phyloP scores from a whole-genome alignment of 1,140 invertebrate genomes.

The Scaptomyza montana region DNA sequence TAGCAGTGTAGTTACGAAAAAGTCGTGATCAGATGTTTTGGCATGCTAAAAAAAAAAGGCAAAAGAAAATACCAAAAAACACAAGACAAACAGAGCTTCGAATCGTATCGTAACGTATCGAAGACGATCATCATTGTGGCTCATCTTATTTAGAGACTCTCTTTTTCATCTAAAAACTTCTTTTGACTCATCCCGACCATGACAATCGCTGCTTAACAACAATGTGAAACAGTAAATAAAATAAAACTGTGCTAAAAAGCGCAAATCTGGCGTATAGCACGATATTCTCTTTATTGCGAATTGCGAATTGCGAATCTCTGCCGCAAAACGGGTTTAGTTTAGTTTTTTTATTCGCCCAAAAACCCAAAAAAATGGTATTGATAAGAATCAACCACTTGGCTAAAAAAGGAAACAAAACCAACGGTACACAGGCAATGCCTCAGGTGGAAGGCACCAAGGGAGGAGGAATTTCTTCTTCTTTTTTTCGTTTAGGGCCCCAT shows the following conservation, averaged over 20 bases:
- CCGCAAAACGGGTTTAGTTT: slow-evolving; percentile 46
- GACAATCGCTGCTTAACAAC: slow-evolving; percentile 45
- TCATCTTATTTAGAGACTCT: slow-evolving; percentile 13
- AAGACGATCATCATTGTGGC: slow-evolving; percentile 21
- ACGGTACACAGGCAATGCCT: slow-evolving; percentile 6
- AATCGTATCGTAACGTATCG: slow-evolving; percentile 4
- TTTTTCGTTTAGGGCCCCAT: slow-evolving; percentile 16
- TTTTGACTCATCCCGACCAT: slow-evolving; percentile 51
- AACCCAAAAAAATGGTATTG: slow-evolving; percentile 31
- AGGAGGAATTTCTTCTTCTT: not conserved
- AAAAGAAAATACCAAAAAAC: slow-evolving; percentile 27
- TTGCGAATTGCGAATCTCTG: slow-evolving; percentile 25
- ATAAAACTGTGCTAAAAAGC: slow-evolving; percentile 64
- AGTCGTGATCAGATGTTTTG: slow-evolving; percentile 71
- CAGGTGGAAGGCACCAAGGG: not conserved
- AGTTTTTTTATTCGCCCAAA: slow-evolving; percentile 4
- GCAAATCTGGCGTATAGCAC: slow-evolving; percentile 79
- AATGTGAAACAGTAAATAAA: slow-evolving; percentile 66
- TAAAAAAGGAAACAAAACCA: slow-evolving; percentile 3
- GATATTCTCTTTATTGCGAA: slow-evolving; percentile 81
- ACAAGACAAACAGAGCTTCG: no score
- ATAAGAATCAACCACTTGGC: slow-evolving; percentile 69
- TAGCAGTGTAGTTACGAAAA: slow-evolving; percentile 29
- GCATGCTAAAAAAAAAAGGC: slow-evolving; percentile 21
- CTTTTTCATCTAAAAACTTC: not conserved